Base-by-base conservation (phyloP, 2,113 vertebrate species). In the Fulica atra region DNA sequence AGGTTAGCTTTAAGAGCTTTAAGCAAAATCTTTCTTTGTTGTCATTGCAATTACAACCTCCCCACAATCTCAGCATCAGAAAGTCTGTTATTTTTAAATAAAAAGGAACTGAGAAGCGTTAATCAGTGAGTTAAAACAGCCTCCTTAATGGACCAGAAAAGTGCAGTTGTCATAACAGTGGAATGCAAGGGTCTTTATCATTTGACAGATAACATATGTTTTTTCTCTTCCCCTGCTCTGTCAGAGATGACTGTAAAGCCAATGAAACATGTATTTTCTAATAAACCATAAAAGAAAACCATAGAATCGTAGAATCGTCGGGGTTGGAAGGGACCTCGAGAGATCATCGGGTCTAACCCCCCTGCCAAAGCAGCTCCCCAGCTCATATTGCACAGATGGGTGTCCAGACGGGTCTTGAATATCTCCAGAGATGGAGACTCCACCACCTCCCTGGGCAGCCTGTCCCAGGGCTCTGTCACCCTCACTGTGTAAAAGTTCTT, bases 61-160 rank as follows among this genome's bases (percentile, higher is more conserved):
- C 66, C 16, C 88, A 74, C 48, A 78, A 79, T 26, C 33, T 82
- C 81, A 80, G 36, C 61, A 87, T 60, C 70, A 94, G 38, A 71
- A 89, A 87, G 5, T 46, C 48, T 78, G 31, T 59, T 72, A 68
- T 69, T 93, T 84, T 81, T 44, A 87, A 94, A 84, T 65, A 46
- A 36, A 81, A 89, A 84, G 33, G 38, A 91, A 79, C 9, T 9
- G 19, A 81, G 51, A 19, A 84, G 17, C 31, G 59, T 56, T 93
- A 78, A 69, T 17, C 61, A 72, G 29, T 64, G 82, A 92, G 35
- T 53, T 81, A 76, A 78, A 93, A 81, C 38, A 91, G 33, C 31
- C 57, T 81, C 53, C 53, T 91, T 84, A 96, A 92, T 56, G 77
- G 73, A 86, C 35, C 24, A 71, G 35, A 81, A 87, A 91, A 89